Evolutionary conservation across 2,113 vertebrate genomes (phyloP), one percentile per base, ranked within the genome.

Genomic region (Alligator mississippiensis): DNA sequence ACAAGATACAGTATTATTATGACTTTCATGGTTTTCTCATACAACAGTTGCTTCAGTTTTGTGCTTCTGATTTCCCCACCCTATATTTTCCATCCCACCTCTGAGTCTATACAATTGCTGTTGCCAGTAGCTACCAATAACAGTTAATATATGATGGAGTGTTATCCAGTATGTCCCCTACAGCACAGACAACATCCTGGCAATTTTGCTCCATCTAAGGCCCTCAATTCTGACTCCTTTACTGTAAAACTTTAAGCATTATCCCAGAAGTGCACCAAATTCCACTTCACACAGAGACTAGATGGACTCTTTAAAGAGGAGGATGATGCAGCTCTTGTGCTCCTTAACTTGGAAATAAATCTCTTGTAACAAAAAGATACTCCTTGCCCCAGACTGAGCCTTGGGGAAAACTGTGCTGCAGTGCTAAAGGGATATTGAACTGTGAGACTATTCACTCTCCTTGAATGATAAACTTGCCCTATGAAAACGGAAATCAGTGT

Each of bases 101-200:
- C 96, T 95, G 93, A 97, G 84, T 95, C 83, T 90, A 90, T 83
- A 93, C 87, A 94, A 80, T 87, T 92, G 83, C 89, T 78, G 75
- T 17, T 64, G 90, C 55, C 92, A 94, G 55, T 54, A 64, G 59
- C 80, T 94, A 84, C 89, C 89, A 96, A 72, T 91, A 93, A 94
- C 70, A 62, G 85, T 89, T 90, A 57, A 61, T 95, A 88, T 72
- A 22, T 59, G 88, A 82, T 16, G 66, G 87, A 92, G 77, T 85
- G 85, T 88, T 47, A 54, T 1, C 4, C 84, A 90, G 78, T 2
- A 0, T 38, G 64, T 77, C 76, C 85, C 47, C 47, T 47, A 47
- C 47, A 47, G 7, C 47, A 47, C 70, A 82, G 80, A 90, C 75
- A 58, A 64, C 68, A 11, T n/a, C 17, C 62, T 47, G 84, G 80